A percentile compares a stretch with the other conserved stretches of the same genome.
phyloP scores from a whole-genome alignment of 2,113 vertebrate genomes.

The Platanista minor region DNA sequence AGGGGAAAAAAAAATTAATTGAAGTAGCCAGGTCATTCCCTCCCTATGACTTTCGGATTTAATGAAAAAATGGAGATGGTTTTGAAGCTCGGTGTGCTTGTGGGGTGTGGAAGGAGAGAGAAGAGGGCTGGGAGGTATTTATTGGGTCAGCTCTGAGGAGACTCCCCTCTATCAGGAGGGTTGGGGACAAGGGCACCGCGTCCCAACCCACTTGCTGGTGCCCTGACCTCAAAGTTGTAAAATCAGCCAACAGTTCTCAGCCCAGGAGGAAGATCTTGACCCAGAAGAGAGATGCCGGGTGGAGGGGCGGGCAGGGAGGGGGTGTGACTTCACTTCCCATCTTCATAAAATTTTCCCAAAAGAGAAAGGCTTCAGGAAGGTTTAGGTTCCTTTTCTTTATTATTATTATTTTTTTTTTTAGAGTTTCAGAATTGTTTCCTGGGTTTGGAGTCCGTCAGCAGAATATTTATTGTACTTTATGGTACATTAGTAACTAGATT shows the following conservation, averaged over 20 bases:
- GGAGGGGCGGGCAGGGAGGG: neutral
- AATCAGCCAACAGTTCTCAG: fast-evolving
- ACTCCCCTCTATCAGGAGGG: neutral
- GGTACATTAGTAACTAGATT: slow-evolving; percentile 63
- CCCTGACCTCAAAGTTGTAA: neutral
- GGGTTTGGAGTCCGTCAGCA: slow-evolving; percentile 29
- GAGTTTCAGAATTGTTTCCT: slow-evolving; percentile 41
- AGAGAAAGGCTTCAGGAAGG: slow-evolving; percentile 34
- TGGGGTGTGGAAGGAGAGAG: neutral
- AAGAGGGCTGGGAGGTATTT: neutral
- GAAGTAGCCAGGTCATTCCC: slow-evolving; percentile 68
- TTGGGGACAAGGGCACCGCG: fast-evolving
- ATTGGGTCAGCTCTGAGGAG: fast-evolving
- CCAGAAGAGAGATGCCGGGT: neutral
- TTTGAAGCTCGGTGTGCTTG: neutral
- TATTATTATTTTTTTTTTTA: neutral
- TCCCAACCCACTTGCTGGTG: neutral
- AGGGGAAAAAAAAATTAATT: slow-evolving; percentile 66
- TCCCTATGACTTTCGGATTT: slow-evolving; percentile 39
- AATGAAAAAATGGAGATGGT: slow-evolving; percentile 58
- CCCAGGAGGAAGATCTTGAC: neutral
- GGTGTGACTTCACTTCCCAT: neutral
- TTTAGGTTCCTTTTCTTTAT: neutral
- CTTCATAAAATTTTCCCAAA: slow-evolving; percentile 48
- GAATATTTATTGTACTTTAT: slow-evolving; percentile 68